Evolutionary conservation across 2,113 vertebrate species (phyloP).

Genomic region (Neolamprologus falcicula): DNA sequence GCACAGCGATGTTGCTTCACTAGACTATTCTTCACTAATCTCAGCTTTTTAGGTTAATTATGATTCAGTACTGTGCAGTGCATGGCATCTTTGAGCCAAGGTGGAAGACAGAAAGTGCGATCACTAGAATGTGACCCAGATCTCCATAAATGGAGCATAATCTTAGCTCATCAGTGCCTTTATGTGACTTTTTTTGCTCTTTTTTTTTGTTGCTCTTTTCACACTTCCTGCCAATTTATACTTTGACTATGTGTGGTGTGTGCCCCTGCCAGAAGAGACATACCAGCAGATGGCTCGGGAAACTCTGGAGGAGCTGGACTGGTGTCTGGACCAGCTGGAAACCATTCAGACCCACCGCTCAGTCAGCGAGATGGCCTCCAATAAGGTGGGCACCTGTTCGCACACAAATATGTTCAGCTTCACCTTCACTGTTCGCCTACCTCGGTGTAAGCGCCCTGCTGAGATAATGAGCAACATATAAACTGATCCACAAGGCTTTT

Average conservation of each 20-base stretch:
- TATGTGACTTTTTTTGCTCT: not conserved
- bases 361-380: constrained; percentile 91
- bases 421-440: not conserved
- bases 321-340: constrained; percentile 91
- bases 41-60: not conserved
- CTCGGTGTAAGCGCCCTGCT: not conserved
- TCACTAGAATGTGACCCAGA: not conserved
- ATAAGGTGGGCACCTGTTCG: constrained; percentile 70
- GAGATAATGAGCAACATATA: not conserved
- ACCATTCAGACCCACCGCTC: constrained; percentile 90
- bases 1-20: not conserved
- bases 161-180: not conserved
- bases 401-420: not conserved
- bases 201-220: not conserved
- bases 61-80: not conserved
- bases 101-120: not conserved
- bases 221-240: not conserved
- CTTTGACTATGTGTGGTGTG: not conserved
- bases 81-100: not conserved
- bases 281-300: constrained; percentile 89
- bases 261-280: constrained; percentile 77
- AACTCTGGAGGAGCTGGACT: constrained; percentile 89
- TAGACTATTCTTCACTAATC: not conserved
- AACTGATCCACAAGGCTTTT: not conserved
- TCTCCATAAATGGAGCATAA: not conserved